Evolutionary conservation across 2,888 invertebrate genomes (phyloP).

Genomic region (Sarcophaga subvicina): DNA sequence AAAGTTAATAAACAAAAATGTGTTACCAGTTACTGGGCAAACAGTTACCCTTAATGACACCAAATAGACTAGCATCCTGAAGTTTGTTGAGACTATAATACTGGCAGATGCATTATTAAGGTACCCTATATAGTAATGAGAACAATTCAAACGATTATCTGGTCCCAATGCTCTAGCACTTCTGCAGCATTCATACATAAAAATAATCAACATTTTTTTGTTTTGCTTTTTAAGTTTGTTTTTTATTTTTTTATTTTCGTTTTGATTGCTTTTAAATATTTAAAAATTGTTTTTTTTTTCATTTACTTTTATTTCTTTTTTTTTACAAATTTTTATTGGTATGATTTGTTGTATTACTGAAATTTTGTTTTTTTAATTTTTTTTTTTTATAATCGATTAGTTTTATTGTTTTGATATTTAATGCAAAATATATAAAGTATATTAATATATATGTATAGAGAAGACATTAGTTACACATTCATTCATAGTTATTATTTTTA

Average conservation of each 20-base stretch:
- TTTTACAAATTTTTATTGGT: conserved; percentile 62
- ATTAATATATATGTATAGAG: conserved; percentile 65
- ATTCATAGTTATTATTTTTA: conserved; percentile 65
- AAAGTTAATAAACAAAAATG: too few species aligned
- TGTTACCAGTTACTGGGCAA: too few species aligned
- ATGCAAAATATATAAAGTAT: conserved; percentile 72
- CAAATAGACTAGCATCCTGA: too few species aligned
- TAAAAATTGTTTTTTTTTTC: too few species aligned
- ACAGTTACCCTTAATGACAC: too few species aligned
- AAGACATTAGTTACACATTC: conserved; percentile 71
- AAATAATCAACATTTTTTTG: conserved; percentile 60
- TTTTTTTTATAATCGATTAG: conserved; percentile 23
- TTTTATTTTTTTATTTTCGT: conserved; percentile 63
- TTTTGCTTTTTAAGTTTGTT: conserved; percentile 65
- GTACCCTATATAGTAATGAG: too few species aligned
- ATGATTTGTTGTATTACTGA: conserved; percentile 60
- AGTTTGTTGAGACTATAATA: too few species aligned
- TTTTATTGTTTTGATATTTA: conserved; percentile 69
- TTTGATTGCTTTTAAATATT: conserved; percentile 42
- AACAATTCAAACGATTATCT: too few species aligned
- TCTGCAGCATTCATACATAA: background rate
- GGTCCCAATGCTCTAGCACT: too few species aligned
- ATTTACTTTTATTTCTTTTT: conserved; percentile 33
- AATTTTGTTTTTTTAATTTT: conserved; percentile 38
- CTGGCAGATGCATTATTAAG: too few species aligned